Evolutionary conservation across 2,797 vertebrate species (phyloP), one percentile per base, ranked within the genome.

Genomic region (Crax fasciolata): DNA sequence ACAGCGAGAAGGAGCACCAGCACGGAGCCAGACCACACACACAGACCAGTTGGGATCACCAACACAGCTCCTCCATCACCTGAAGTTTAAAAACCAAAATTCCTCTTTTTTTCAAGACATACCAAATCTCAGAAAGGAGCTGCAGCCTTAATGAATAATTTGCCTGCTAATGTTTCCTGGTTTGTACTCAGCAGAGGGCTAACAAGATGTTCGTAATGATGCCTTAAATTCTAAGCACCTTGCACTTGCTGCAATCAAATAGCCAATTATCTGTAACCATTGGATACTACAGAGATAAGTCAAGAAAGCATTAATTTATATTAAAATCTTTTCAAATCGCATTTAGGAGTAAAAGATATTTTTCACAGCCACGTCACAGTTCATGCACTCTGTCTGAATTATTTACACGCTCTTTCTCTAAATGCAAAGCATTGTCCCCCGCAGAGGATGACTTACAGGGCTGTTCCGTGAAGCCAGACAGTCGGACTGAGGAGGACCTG

Each of bases 171-270:
- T 73, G 79, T 90, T 82, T 59, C 84, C 77, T 88, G 71, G 63
- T 83, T 89, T 75, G 75, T 59, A 84, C 93, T 94, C 87, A 92
- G 83, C 85, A 96, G 89, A 88, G 79, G 87, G 89, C 79, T 93
- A 91, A 82, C 70, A 94, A 94, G 63, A 88, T 94, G 85, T 86
- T 94, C 76, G 73, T 61, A 86, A 92, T 67, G 91, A 78, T 61
- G 44, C 59, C 44, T 94, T 84, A 74, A 94, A 95, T 67, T 71
- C 59, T 63, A 90, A 24, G 74, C 84, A 67, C 79, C 89, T 91
- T 88, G 77, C 90, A 77, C 77, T 84, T 2, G 4, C 74, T 91
- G 77, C 82, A 90, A 79, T 88, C 67, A 94, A 93, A 86, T 58
- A 82, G 65, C 41, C 71, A 82, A 82, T 93, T 94, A 94, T 88